Conservation (phyloP, 2,888 invertebrate species). For the Dugesia japonica region DNA sequence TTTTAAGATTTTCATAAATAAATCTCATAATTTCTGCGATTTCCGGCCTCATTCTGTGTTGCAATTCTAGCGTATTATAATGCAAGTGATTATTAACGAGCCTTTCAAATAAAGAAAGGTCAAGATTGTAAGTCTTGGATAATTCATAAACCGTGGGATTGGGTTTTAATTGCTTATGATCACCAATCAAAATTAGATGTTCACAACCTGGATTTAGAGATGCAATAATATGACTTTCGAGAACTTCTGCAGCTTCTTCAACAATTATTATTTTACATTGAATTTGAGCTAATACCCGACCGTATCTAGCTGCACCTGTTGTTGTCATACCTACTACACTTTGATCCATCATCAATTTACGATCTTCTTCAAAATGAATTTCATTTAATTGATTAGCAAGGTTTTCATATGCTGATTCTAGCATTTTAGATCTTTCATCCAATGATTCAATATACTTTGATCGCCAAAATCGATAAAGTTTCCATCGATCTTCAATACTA, state of each 20-base stretch:
- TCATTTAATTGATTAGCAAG: slow-evolving; percentile 6
- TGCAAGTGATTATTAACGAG: slow-evolving; percentile 27
- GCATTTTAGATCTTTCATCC: neutral
- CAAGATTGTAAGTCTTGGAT: slow-evolving; percentile 29
- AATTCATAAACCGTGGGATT: slow-evolving; percentile 29
- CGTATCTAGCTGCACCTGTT: slow-evolving; percentile 42
- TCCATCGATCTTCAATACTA: slow-evolving; percentile 47
- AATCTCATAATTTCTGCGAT: slow-evolving; percentile 22
- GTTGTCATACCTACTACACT: slow-evolving; percentile 46
- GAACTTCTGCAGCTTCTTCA: slow-evolving; percentile 73
- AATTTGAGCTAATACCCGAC: slow-evolving; percentile 40
- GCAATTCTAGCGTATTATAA: slow-evolving; percentile 26
- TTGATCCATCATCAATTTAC: slow-evolving; percentile 36
- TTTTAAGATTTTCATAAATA: slow-evolving; percentile 22
- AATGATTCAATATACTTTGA: slow-evolving; percentile 33
- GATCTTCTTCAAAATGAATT: slow-evolving; percentile 36
- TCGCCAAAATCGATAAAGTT: slow-evolving; percentile 47
- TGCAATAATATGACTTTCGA: slow-evolving; percentile 68
- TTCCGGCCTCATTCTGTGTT: slow-evolving; percentile 30
- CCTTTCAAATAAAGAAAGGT: slow-evolving; percentile 32
- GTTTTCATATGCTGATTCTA: slow-evolving; percentile 33
- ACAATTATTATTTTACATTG: slow-evolving; percentile 51
- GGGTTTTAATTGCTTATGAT: slow-evolving; percentile 32
- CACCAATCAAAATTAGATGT: slow-evolving; percentile 53
- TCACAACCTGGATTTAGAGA: slow-evolving; percentile 59